Conservation (phyloP, 2,113 vertebrate genomes). For the Erythrocebus patas region DNA sequence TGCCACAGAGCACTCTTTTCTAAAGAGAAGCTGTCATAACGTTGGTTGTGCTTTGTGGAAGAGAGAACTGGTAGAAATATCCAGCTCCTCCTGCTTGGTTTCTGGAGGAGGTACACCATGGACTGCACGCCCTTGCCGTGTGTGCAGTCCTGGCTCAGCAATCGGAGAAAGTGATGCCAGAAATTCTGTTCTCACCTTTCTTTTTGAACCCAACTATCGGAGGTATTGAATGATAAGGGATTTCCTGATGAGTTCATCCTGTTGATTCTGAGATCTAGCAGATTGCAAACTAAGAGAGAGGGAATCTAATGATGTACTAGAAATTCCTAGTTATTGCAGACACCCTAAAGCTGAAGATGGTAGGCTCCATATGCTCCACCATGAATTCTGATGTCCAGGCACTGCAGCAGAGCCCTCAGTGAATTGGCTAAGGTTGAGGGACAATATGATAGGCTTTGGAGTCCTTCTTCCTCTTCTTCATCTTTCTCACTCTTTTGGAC, state of each 20-base stretch:
- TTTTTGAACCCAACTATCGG: not conserved
- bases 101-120: not conserved
- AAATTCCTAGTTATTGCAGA: not conserved
- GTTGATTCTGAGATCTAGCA: not conserved
- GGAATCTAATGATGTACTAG: not conserved
- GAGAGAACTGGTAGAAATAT: too few species aligned
- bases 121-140: fast-evolving
- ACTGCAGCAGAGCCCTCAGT: not conserved
- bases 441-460: not conserved
- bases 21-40: not conserved
- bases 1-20: not conserved
- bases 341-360: not conserved
- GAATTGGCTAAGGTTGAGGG: not conserved
- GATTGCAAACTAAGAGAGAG: not conserved
- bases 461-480: not conserved
- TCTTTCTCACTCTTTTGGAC: not conserved
- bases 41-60: not conserved
- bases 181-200: not conserved
- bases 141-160: not conserved
- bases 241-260: not conserved
- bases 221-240: not conserved
- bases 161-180: not conserved
- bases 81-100: not conserved
- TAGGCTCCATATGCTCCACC: not conserved
- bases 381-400: fast-evolving